Conservation (phyloP, 1,140 invertebrate species). For the Habropoda laboriosa region DNA sequence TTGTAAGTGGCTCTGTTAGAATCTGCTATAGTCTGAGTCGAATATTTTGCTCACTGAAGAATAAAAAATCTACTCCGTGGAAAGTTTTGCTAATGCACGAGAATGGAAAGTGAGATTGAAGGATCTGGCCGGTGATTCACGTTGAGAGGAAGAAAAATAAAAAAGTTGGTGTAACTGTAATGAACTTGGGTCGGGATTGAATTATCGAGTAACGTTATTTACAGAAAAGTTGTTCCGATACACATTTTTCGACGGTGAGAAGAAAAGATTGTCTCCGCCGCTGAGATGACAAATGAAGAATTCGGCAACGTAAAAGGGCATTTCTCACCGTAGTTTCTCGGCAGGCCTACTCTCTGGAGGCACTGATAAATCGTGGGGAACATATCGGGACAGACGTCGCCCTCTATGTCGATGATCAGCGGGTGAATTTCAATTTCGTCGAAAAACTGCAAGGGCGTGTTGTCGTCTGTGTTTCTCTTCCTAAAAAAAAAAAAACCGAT, state of each 20-base stretch:
- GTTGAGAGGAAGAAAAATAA: neutral
- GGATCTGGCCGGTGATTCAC: neutral
- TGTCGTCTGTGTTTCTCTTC: conserved; percentile 83
- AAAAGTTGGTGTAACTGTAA: neutral
- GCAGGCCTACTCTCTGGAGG: conserved; percentile 70
- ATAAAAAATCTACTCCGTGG: conserved; percentile 15
- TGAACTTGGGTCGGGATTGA: neutral
- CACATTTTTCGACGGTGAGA: neutral
- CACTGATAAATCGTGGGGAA: conserved; percentile 79
- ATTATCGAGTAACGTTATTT: no score
- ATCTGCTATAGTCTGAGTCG: no score
- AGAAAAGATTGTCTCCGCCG: neutral
- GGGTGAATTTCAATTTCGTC: conserved; percentile 88
- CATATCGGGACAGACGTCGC: conserved; percentile 79
- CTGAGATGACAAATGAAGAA: conserved; percentile 2
- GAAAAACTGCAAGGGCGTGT: conserved; percentile 86
- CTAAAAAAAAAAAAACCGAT: conserved; percentile 61
- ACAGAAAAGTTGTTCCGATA: neutral
- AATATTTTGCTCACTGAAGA: no score
- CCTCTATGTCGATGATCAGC: conserved; percentile 79
- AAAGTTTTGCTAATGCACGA: neutral
- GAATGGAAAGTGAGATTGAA: neutral
- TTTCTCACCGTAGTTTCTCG: conserved; percentile 76
- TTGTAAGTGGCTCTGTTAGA: no score
- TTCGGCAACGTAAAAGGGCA: neutral